These are phyloP conservation scores for Pipistrellus kuhlii DNA, from an alignment of 2,797 vertebrate genomes.

Conservation along the genomic window DNA sequence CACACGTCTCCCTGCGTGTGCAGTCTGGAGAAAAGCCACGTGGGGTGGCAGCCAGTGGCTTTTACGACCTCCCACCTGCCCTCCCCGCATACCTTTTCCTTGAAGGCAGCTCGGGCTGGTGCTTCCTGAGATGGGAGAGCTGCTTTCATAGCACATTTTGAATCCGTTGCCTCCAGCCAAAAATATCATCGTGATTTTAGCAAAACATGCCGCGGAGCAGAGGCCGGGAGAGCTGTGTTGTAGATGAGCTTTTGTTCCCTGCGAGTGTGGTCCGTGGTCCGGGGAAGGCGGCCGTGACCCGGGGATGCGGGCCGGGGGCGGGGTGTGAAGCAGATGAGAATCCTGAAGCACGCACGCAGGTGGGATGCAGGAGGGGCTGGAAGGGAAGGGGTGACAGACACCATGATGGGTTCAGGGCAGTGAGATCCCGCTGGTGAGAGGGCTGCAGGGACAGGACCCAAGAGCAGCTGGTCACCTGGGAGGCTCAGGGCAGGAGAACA, in stretches of 20 bases:
- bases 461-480: neutral
- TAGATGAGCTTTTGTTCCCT: neutral
- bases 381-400: neutral
- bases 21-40: neutral
- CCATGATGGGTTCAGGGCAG: fast-evolving
- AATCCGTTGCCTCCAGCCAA: conserved; percentile 16
- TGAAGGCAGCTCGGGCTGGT: neutral
- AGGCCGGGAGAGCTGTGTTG: conserved; percentile 28
- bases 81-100: neutral
- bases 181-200: conserved; percentile 46
- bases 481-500: neutral
- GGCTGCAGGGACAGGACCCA: neutral
- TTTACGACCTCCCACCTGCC: neutral
- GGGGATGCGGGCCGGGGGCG: neutral
- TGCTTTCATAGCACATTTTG: neutral
- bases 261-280: neutral
- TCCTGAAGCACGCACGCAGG: neutral
- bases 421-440: neutral
- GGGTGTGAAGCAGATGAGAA: neutral
- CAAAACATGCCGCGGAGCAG: conserved; percentile 38
- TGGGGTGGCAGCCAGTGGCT: neutral
- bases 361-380: neutral
- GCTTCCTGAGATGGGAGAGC: neutral
- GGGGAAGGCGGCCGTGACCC: neutral
- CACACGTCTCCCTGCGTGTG: fast-evolving